phyloP scores from a whole-genome alignment of 1,140 invertebrate genomes.

The Streblospio benedicti region DNA sequence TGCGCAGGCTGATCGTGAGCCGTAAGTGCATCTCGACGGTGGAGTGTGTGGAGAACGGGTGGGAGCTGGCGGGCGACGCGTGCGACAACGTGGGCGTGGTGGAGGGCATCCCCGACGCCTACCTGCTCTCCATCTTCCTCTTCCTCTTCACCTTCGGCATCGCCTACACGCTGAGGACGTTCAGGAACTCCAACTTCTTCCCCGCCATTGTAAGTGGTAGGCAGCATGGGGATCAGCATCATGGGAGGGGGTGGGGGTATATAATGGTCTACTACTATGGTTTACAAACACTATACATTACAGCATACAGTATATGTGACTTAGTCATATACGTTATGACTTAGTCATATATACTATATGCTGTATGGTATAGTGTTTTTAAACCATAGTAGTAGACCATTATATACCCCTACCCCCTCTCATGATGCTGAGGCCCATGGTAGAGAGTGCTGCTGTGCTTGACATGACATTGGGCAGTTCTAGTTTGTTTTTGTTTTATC shows the following conservation, averaged over 20 bases:
- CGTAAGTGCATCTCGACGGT: conserved; percentile 28
- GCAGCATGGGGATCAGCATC: too few species aligned
- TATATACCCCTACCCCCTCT: too few species aligned
- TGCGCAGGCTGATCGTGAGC: conserved; percentile 21
- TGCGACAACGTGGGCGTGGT: conserved; percentile 16
- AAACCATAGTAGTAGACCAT: neutral
- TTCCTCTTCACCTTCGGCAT: conserved; percentile 43
- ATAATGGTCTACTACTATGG: too few species aligned
- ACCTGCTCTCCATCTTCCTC: conserved; percentile 41
- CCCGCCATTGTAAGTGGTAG: conserved; percentile 10
- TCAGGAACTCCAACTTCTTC: conserved; percentile 14
- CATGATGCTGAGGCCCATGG: too few species aligned
- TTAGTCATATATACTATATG: neutral
- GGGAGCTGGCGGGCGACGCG: conserved; percentile 13
- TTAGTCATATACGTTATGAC: neutral
- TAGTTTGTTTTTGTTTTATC: too few species aligned
- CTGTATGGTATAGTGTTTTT: neutral
- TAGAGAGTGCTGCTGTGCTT: neutral
- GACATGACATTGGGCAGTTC: too few species aligned
- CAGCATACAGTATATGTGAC: neutral
- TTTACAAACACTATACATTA: neutral
- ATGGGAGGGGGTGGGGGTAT: too few species aligned
- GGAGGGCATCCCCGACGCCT: conserved; percentile 30
- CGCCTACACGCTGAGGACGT: conserved; percentile 28
- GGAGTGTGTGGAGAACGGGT: conserved; percentile 11